Conservation (phyloP, 2,888 invertebrate genomes). For the Cataglyphis albicans region DNA sequence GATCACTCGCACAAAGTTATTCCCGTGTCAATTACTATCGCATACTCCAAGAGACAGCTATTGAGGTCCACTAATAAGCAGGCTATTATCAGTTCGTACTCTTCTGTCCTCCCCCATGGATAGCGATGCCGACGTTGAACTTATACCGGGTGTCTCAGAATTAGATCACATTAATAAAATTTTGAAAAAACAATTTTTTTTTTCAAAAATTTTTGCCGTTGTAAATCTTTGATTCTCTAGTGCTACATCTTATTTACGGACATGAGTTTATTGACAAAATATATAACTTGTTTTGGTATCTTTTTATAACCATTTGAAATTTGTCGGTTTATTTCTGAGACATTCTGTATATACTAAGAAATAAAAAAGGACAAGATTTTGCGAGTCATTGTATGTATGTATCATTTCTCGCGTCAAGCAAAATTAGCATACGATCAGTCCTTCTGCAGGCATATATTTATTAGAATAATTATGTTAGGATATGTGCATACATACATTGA, state of each 20-base stretch:
- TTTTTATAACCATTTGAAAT: too few species aligned
- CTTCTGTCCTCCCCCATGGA: not conserved
- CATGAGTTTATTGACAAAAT: too few species aligned
- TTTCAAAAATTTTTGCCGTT: too few species aligned
- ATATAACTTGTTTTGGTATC: too few species aligned
- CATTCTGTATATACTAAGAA: too few species aligned
- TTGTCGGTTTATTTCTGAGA: too few species aligned
- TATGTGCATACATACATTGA: too few species aligned
- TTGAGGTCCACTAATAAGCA: conserved; percentile 79
- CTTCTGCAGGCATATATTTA: not conserved
- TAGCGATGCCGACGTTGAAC: conserved; percentile 29
- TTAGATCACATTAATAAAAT: too few species aligned
- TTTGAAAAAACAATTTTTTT: too few species aligned
- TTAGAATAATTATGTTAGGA: too few species aligned
- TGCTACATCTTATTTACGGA: too few species aligned
- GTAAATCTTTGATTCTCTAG: too few species aligned
- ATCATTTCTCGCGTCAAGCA: not conserved
- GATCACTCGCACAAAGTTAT: conserved; percentile 62
- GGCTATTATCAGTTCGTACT: not conserved
- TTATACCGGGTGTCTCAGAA: not conserved
- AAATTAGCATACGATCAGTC: not conserved
- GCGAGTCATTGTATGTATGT: conserved; percentile 1
- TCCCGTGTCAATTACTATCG: conserved; percentile 71
- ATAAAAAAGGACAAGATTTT: not conserved
- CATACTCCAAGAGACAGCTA: conserved; percentile 69